Percentiles rank a stretch among this genome's conserved stretches.
phyloP scores from a whole-genome alignment of 1,140 invertebrate species.

The Camponotus vicinus region DNA sequence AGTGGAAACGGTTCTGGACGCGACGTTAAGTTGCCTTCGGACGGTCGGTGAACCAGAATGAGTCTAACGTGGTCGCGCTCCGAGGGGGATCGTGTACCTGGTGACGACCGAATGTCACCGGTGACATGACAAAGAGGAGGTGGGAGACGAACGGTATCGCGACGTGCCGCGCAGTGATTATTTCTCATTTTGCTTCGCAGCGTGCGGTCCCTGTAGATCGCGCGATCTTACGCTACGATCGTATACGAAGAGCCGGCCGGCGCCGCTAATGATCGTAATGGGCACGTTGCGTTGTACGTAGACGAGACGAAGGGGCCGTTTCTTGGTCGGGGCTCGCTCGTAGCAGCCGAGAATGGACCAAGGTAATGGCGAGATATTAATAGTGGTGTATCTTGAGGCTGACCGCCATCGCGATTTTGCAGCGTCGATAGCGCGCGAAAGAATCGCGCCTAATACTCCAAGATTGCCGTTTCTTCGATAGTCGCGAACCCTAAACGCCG shows the following conservation, averaged over 20 bases:
- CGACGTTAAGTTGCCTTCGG: background rate
- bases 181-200: conserved; percentile 57
- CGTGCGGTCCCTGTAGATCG: conserved; percentile 55
- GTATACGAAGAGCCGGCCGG: conserved; percentile 22
- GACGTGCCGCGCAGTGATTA: conserved; percentile 30
- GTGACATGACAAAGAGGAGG: conserved; percentile 50
- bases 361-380: conserved; percentile 63
- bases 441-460: conserved; percentile 49
- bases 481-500: conserved; percentile 30
- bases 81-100: conserved; percentile 24
- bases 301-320: conserved; percentile 4
- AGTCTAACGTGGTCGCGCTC: conserved; percentile 18
- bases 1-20: background rate
- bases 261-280: conserved; percentile 65
- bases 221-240: conserved; percentile 25
- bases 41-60: conserved; percentile 48
- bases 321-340: conserved; percentile 22
- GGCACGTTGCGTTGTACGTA: conserved; percentile 35
- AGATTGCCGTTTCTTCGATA: conserved; percentile 60
- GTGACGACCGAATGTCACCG: conserved; percentile 45
- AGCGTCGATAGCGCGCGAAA: conserved; percentile 38
- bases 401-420: conserved; percentile 43
- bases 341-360: conserved; percentile 54
- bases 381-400: conserved; percentile 35
- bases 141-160: conserved; percentile 41